These are phyloP conservation scores for Caerostris extrusa DNA, from an alignment of 1,140 invertebrate species.

Conservation along the genomic window DNA sequence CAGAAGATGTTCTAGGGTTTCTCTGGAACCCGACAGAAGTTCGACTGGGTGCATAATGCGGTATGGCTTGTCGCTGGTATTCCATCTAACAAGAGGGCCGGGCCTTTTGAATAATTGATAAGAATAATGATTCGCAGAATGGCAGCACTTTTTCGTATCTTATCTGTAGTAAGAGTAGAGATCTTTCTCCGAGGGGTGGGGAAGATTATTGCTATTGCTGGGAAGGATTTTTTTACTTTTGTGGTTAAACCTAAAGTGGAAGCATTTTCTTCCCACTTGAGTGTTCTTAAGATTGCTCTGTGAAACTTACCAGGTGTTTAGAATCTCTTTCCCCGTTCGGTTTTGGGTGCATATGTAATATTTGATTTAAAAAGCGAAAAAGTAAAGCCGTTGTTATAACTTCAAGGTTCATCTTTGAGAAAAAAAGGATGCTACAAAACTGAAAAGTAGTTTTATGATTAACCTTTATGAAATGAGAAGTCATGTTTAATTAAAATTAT, in stretches of 20 bases:
- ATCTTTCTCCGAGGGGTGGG: background rate
- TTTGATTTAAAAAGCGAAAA: background rate
- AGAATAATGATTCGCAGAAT: conserved; percentile 33
- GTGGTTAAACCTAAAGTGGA: background rate
- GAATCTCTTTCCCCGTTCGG: background rate
- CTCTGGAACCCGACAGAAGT: conserved; percentile 27
- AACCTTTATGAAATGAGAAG: no score
- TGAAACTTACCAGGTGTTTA: conserved; percentile 56
- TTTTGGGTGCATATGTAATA: background rate
- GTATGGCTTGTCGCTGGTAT: background rate
- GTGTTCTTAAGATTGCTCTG: background rate
- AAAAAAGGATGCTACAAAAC: no score
- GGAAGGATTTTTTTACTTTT: background rate
- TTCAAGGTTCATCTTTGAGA: no score
- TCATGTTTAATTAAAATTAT: no score
- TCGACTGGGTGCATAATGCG: conserved; percentile 47
- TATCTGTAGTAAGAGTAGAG: conserved; percentile 13
- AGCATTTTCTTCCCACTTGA: no score
- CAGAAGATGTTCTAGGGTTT: background rate
- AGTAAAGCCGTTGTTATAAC: background rate
- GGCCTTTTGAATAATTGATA: conserved; percentile 72
- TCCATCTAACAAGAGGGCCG: background rate
- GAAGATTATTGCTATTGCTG: background rate
- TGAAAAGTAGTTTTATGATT: no score
- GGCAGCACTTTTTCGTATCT: conserved; percentile 46